Percentiles rank a stretch among this genome's conserved stretches.
Conservation (phyloP, 2,113 vertebrate genomes). For the Sialia sialis region DNA sequence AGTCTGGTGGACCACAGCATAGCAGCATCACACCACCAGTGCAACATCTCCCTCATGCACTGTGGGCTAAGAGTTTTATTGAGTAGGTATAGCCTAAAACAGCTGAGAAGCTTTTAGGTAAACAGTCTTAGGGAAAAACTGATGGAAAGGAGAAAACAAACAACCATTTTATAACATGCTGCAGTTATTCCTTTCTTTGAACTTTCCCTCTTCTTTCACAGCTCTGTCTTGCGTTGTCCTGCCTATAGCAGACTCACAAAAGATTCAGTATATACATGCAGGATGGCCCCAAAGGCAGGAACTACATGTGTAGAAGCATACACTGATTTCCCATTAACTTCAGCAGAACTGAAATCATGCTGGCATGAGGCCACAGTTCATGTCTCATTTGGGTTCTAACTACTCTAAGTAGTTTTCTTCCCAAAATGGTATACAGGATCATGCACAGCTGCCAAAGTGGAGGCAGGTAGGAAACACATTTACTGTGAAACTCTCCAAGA, state of each 20-base stretch:
- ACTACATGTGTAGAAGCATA: neutral
- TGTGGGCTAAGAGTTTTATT: neutral
- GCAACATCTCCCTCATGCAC: neutral
- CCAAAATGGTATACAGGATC: neutral
- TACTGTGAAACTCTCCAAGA: neutral
- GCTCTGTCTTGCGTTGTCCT: neutral
- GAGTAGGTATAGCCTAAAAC: neutral
- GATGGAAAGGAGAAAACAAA: constrained; percentile 1
- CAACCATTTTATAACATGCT: neutral
- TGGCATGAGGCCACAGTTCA: neutral
- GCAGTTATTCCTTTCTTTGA: neutral
- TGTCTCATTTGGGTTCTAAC: neutral
- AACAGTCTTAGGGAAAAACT: constrained; percentile 9
- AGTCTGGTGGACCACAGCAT: neutral
- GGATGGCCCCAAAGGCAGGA: neutral
- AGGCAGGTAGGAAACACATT: neutral
- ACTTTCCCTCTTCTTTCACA: neutral
- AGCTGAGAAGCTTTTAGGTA: neutral
- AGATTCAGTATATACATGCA: neutral
- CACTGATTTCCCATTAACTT: neutral
- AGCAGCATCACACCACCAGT: neutral
- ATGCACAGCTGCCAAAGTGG: neutral
- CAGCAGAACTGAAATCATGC: neutral
- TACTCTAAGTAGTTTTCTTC: neutral
- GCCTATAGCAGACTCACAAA: neutral